Evolutionary conservation across 1,140 invertebrate species (phyloP).

Genomic region (Scaptomyza hsui): DNA sequence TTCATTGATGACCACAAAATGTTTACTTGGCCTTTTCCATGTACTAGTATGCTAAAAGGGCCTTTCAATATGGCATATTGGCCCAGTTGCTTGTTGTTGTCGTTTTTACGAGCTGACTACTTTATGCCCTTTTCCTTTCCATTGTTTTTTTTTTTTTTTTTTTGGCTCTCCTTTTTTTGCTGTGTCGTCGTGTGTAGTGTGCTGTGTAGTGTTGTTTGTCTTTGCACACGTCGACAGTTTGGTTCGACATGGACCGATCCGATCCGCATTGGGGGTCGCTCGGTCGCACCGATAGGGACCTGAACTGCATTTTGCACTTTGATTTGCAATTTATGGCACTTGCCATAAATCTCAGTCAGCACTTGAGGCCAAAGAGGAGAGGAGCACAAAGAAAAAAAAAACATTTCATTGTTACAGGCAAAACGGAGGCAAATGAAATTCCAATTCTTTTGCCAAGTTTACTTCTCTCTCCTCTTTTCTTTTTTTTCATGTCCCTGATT

Average conservation of each 20-base stretch:
- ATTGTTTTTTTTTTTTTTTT: background rate
- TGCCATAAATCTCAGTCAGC: slow-evolving; percentile 53
- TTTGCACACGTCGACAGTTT: slow-evolving; percentile 48
- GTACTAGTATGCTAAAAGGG: slow-evolving; percentile 10
- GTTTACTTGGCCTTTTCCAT: slow-evolving; percentile 14
- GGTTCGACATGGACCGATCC: slow-evolving; percentile 23
- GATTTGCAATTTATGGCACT: slow-evolving; percentile 37
- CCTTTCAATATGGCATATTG: slow-evolving; percentile 27
- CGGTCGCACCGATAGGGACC: slow-evolving; percentile 17
- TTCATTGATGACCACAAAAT: background rate
- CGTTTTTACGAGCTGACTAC: slow-evolving; percentile 48
- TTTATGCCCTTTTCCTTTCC: slow-evolving; percentile 30
- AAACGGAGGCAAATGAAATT: slow-evolving; percentile 32
- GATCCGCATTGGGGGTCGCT: slow-evolving; percentile 18
- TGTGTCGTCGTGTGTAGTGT: slow-evolving; percentile 6
- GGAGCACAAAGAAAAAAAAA: slow-evolving; percentile 33
- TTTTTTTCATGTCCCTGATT: slow-evolving; percentile 5
- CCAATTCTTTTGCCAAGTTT: slow-evolving; percentile 28
- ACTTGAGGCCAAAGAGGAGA: slow-evolving; percentile 19
- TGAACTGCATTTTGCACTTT: slow-evolving; percentile 39
- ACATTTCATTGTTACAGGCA: slow-evolving; percentile 15
- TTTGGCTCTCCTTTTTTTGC: slow-evolving; percentile 14
- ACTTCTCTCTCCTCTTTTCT: too few relatives aligned
- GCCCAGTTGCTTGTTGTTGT: slow-evolving; percentile 41
- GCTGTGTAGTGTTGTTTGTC: slow-evolving; percentile 35